Base-by-base conservation (phyloP, 2,113 vertebrate genomes). In the Leptobrachium leishanense region DNA sequence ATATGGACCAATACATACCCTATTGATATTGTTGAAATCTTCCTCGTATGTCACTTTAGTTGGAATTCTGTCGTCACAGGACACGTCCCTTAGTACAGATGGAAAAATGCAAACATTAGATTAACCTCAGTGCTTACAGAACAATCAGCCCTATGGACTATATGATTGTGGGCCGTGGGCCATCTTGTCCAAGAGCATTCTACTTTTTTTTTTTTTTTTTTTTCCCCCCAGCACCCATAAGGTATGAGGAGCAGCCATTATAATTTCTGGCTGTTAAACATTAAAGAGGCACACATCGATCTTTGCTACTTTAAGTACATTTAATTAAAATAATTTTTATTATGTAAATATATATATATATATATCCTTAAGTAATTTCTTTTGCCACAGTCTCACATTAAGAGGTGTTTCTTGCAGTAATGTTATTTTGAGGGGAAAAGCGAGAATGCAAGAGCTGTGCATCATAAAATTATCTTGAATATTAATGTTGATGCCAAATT, bases 291-390 rank as follows among this genome's bases (percentile, higher is more conserved):
- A 71, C 43, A 46, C 0, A 62, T 39, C 64, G 43, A 55, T 76
- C 41, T 73, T 81, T 84, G 82, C 80, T 85, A 79, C 82, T 85
- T 85, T 81, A 79, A 68, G 64, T 79, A 63, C 72, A 72, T 66
- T 65, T 73, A 69, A 80, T 10, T 67, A 73, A 79, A 68, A 67
- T 44, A 73, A 68, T 86, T 90, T 76, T 84, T 86, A 84, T 83
- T 42, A 7, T 89, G 87, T 90, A 89, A 88, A 91, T 89, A 90
- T 0, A 39, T 86, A 85, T 88, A 84, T 84, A 83, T 85, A 76
- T 84, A 82, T 71, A 83, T 62, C 12, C 74, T 81, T 41, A 73
- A 68, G 59, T 31, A 44, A 73, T 68, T 85, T 78, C 87, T 31
- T 31, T 31, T 88, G 83, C 86, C 81, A 84, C 84, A 79, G 80